Evolutionary conservation across 2,888 invertebrate species (phyloP).

Genomic region (Yponomeuta sedellus): DNA sequence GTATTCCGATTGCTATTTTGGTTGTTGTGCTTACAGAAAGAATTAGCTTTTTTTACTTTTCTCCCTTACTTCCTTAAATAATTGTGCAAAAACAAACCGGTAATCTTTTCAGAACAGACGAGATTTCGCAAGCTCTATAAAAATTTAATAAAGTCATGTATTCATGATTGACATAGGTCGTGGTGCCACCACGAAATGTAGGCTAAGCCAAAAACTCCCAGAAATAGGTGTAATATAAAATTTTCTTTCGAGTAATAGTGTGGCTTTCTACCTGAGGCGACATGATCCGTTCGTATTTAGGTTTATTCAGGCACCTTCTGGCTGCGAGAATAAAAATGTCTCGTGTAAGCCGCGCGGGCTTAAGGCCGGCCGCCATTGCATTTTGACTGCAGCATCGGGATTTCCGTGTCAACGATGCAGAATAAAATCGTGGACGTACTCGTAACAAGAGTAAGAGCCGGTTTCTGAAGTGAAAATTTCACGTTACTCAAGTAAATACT

Average conservation of each 20-base stretch:
- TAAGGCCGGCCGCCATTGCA: constrained; percentile 33
- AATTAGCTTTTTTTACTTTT: too few species aligned
- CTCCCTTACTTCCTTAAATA: too few species aligned
- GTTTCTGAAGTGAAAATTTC: too few species aligned
- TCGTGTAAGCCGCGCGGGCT: constrained; percentile 26
- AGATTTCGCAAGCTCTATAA: neutral
- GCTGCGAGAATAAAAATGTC: constrained; percentile 28
- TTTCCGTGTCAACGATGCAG: constrained; percentile 33
- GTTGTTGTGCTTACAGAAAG: neutral
- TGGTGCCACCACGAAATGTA: neutral
- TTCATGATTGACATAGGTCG: neutral
- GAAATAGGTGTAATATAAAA: neutral
- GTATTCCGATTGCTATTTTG: constrained; percentile 16
- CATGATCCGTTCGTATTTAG: constrained; percentile 26
- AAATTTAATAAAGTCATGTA: neutral
- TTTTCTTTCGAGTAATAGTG: neutral
- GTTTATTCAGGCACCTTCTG: constrained; percentile 28
- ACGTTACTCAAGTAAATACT: too few species aligned
- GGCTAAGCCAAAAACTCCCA: neutral
- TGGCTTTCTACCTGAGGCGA: constrained; percentile 7
- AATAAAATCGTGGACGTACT: constrained; percentile 28
- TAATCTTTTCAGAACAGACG: too few species aligned
- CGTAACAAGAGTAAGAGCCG: neutral
- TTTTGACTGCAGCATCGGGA: constrained; percentile 40
- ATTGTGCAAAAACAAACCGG: too few species aligned